Evolutionary conservation across 2,888 invertebrate genomes (phyloP).

Genomic region (Dendrolimus pini): DNA sequence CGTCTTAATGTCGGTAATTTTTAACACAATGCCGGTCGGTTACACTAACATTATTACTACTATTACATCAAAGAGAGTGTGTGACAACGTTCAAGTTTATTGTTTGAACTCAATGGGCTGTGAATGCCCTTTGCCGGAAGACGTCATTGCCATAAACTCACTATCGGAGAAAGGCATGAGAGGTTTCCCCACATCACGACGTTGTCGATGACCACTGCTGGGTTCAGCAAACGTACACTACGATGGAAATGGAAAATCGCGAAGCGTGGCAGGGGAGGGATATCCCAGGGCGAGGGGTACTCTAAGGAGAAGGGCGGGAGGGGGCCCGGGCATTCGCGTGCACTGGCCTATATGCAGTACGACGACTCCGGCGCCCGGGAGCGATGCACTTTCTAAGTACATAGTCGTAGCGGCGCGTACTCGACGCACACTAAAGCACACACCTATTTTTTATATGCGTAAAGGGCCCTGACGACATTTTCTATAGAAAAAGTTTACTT

Average conservation of each 20-base stretch:
- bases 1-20: too few relatives aligned
- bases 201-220: conserved; percentile 42
- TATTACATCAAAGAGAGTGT: not conserved
- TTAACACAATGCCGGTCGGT: too few relatives aligned
- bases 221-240: conserved; percentile 53
- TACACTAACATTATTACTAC: not conserved
- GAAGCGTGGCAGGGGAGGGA: conserved; percentile 46
- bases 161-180: conserved; percentile 51
- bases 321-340: conserved; percentile 68
- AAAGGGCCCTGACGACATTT: conserved; percentile 50
- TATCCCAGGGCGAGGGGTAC: conserved; percentile 13
- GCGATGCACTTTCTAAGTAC: conserved; percentile 73
- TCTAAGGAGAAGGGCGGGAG: conserved; percentile 18
- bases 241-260: conserved; percentile 73
- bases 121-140: conserved; percentile 50
- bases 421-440: conserved; percentile 61
- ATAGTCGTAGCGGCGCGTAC: conserved; percentile 56
- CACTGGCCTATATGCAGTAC: conserved; percentile 77
- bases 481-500: conserved; percentile 52
- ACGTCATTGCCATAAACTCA: conserved; percentile 27
- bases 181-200: conserved; percentile 59
- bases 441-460: conserved; percentile 60
- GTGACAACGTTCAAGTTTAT: conserved; percentile 21
- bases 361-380: conserved; percentile 74
- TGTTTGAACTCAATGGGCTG: conserved; percentile 29